Evolutionary conservation across 2,113 vertebrate species (phyloP).

Genomic region (Elaphurus davidianus): DNA sequence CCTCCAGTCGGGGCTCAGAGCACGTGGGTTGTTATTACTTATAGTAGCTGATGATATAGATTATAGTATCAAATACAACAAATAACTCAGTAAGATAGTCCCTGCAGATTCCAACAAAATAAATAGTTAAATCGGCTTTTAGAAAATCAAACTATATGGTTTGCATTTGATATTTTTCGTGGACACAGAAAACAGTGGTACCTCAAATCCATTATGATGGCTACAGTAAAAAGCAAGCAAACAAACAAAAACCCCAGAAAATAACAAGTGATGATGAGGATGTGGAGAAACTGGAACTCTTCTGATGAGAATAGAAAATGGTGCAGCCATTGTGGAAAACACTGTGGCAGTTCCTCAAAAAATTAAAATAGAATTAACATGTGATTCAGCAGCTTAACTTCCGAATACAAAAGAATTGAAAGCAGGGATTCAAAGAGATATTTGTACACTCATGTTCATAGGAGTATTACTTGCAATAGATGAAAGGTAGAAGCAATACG

Average conservation of each 20-base stretch:
- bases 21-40: neutral
- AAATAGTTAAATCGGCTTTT: neutral
- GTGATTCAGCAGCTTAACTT: neutral
- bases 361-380: neutral
- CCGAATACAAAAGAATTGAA: neutral
- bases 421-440: neutral
- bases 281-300: neutral
- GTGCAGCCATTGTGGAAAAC: neutral
- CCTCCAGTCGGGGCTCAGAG: neutral
- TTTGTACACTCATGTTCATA: neutral
- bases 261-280: neutral
- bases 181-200: neutral
- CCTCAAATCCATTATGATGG: neutral
- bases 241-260: neutral
- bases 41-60: neutral
- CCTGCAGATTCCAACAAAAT: neutral
- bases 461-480: neutral
- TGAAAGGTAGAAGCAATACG: neutral
- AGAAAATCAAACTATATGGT: neutral
- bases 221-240: neutral
- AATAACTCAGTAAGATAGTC: neutral
- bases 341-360: neutral
- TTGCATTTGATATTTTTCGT: neutral
- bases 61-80: neutral
- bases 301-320: neutral